Evolutionary conservation across 2,888 invertebrate genomes (phyloP).

Genomic region (Candidula unifasciata): DNA sequence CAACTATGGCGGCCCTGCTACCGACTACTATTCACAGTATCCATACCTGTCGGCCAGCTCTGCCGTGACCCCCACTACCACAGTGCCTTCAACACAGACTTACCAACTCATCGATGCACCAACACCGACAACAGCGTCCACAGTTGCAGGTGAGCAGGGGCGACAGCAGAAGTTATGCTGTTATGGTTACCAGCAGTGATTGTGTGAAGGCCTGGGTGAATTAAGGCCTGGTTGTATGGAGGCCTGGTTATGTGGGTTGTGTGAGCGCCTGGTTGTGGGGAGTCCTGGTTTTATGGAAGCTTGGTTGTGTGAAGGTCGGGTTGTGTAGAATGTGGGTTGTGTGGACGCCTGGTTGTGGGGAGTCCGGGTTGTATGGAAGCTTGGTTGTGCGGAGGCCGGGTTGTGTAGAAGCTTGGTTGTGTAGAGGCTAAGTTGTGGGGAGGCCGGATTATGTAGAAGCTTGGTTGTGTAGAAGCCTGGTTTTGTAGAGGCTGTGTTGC

Average conservation of each 20-base stretch:
- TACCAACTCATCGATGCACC: constrained; percentile 71
- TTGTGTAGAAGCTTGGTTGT: background rate
- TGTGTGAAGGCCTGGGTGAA: background rate
- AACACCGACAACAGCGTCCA: constrained; percentile 55
- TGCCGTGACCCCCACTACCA: constrained; percentile 59
- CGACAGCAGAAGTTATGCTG: too few relatives aligned
- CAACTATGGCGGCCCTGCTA: constrained; percentile 40
- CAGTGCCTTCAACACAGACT: constrained; percentile 72
- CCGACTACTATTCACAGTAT: constrained; percentile 60
- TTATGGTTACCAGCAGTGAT: background rate
- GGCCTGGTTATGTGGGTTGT: too few relatives aligned
- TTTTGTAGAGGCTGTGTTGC: background rate
- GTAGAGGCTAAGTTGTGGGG: background rate
- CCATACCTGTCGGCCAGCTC: constrained; percentile 58
- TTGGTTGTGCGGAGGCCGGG: too few relatives aligned
- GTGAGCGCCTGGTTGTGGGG: too few relatives aligned
- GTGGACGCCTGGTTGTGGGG: background rate
- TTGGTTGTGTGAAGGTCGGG: too few relatives aligned
- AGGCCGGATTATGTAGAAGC: too few relatives aligned
- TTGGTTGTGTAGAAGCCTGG: too few relatives aligned
- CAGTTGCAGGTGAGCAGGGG: constrained; percentile 17
- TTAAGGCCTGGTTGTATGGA: too few relatives aligned
- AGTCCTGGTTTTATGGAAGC: too few relatives aligned
- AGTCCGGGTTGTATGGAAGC: too few relatives aligned
- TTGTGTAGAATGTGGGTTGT: background rate